These are phyloP conservation scores for Lasiurus borealis DNA, from an alignment of 2,113 vertebrate species.

Conservation along the genomic window DNA sequence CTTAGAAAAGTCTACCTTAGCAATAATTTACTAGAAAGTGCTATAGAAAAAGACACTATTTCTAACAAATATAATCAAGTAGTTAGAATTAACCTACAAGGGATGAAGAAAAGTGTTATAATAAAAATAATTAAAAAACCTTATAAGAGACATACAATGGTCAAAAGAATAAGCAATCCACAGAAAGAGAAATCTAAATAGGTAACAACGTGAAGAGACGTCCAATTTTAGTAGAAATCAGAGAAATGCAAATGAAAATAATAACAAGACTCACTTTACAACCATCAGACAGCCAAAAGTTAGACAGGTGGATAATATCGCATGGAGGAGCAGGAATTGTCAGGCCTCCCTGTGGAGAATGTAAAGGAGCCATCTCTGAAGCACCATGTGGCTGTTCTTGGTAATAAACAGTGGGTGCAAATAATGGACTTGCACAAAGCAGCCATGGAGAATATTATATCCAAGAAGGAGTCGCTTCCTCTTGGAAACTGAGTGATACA, in stretches of 20 bases:
- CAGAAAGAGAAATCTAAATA: background rate
- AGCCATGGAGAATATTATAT: background rate
- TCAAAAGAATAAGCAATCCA: background rate
- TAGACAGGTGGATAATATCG: background rate
- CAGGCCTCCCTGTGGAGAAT: background rate
- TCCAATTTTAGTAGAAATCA: background rate
- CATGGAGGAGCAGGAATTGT: background rate
- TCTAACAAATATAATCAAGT: background rate
- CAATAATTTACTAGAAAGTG: background rate
- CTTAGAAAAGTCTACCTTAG: background rate
- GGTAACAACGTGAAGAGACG: background rate
- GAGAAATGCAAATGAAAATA: slow-evolving; percentile 16
- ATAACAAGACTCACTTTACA: background rate
- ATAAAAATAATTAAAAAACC: background rate
- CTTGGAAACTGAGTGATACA: background rate
- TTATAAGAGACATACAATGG: background rate
- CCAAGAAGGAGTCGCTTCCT: background rate
- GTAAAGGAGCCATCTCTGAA: background rate
- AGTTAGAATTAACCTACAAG: background rate
- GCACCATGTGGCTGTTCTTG: background rate
- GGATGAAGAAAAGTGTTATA: background rate
- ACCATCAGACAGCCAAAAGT: background rate
- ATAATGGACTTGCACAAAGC: background rate
- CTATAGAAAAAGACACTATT: background rate
- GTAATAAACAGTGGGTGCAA: background rate